Evolutionary conservation across 1,140 invertebrate genomes (phyloP).

Genomic region (Brachionus koreanus): DNA sequence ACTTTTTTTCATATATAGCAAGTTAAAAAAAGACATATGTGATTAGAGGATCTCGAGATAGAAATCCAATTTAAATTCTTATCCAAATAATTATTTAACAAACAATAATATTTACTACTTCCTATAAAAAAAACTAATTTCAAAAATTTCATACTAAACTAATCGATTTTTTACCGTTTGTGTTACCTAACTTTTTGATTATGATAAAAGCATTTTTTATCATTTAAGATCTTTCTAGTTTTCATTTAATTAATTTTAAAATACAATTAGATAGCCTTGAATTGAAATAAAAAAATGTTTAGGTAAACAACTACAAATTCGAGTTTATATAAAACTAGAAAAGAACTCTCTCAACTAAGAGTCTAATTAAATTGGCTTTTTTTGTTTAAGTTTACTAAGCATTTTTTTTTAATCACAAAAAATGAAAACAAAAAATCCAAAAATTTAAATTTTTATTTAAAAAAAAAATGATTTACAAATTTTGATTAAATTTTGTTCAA

Average conservation of each 20-base stretch:
- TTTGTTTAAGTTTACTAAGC: neutral
- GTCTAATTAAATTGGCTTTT: neutral
- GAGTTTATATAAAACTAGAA: neutral
- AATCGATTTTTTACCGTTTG: neutral
- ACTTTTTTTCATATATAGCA: too few relatives aligned
- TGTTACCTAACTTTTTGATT: neutral
- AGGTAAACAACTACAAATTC: neutral
- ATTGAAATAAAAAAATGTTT: neutral
- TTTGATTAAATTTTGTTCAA: neutral
- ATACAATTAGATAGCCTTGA: neutral
- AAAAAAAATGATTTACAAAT: slow-evolving; percentile 6
- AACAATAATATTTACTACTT: neutral
- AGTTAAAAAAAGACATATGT: neutral
- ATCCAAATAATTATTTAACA: neutral
- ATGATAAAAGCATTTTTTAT: neutral
- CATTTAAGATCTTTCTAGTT: neutral
- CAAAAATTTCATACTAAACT: neutral
- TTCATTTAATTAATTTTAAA: neutral
- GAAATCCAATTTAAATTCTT: neutral
- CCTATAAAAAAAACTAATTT: neutral
- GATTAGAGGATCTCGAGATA: neutral
- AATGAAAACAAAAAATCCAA: neutral
- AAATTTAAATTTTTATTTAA: neutral
- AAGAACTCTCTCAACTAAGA: neutral
- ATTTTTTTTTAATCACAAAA: neutral